Percentiles rank a stretch among this genome's conserved stretches.
Evolutionary conservation across 2,888 invertebrate species (phyloP).

Genomic region (Crossocerus cetratus): DNA sequence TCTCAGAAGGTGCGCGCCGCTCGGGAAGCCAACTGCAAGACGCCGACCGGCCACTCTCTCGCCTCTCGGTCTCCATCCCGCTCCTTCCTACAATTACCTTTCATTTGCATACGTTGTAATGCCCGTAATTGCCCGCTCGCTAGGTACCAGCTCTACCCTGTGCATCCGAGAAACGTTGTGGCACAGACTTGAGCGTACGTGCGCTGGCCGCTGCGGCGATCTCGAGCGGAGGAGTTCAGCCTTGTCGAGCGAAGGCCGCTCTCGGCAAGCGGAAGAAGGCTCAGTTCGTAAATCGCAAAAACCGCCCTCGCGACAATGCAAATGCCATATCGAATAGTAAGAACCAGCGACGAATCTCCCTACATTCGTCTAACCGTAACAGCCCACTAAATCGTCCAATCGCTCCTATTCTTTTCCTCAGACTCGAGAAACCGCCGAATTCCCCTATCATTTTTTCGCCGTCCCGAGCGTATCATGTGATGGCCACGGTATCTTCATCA

Average conservation of each 20-base stretch:
- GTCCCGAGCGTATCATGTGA: too few species aligned
- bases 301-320: neutral
- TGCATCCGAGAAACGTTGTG: slow-evolving; percentile 20
- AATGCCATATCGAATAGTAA: neutral
- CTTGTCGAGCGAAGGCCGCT: slow-evolving; percentile 14
- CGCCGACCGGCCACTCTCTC: too few species aligned
- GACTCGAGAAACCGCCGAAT: too few species aligned
- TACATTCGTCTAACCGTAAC: too few species aligned
- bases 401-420: too few species aligned
- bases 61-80: neutral
- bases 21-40: neutral
- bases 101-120: slow-evolving; percentile 37
- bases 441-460: too few species aligned
- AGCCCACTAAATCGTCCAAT: too few species aligned
- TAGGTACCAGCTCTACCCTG: slow-evolving; percentile 5
- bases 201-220: neutral
- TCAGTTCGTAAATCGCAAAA: neutral
- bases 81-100: slow-evolving; percentile 24
- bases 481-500: too few species aligned
- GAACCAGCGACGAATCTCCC: too few species aligned
- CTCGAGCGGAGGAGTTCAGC: slow-evolving; percentile 1
- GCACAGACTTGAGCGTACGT: slow-evolving; percentile 8
- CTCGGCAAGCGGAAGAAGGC: neutral
- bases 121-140: slow-evolving; percentile 27
- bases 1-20: slow-evolving; percentile 9